Conservation (phyloP, 2,888 invertebrate genomes). For the Acanthosepion lycidas region DNA sequence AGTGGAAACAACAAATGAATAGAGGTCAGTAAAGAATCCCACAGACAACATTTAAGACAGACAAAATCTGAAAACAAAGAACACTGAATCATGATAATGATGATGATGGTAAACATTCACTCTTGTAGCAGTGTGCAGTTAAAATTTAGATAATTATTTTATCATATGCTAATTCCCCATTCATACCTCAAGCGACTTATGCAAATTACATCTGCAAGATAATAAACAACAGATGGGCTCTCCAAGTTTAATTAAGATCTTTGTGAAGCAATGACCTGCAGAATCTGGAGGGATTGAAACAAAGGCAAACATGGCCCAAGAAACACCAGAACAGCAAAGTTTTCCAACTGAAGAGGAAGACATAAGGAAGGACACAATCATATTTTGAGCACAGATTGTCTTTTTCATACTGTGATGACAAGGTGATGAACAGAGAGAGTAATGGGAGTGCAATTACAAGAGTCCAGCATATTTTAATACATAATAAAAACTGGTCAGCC, state of each 20-base stretch:
- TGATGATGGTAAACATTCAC: neutral
- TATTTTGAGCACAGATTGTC: conserved; percentile 33
- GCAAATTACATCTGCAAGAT: neutral
- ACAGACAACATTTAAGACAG: neutral
- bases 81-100: no score
- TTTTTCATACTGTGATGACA: neutral
- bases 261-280: neutral
- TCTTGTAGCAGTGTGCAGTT: neutral
- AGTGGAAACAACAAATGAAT: neutral
- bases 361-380: neutral
- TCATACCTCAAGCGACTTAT: neutral
- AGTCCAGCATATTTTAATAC: neutral
- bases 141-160: conserved; percentile 33
- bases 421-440: neutral
- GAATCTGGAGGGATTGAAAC: neutral
- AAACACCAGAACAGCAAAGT: neutral
- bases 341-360: neutral
- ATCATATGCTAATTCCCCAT: neutral
- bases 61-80: no score
- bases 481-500: neutral
- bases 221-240: conserved; percentile 33
- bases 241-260: neutral
- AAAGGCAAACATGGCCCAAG: neutral
- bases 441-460: neutral
- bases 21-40: neutral